phyloP scores from a whole-genome alignment of 2,888 invertebrate genomes.

The Asteroscopus sphinx region DNA sequence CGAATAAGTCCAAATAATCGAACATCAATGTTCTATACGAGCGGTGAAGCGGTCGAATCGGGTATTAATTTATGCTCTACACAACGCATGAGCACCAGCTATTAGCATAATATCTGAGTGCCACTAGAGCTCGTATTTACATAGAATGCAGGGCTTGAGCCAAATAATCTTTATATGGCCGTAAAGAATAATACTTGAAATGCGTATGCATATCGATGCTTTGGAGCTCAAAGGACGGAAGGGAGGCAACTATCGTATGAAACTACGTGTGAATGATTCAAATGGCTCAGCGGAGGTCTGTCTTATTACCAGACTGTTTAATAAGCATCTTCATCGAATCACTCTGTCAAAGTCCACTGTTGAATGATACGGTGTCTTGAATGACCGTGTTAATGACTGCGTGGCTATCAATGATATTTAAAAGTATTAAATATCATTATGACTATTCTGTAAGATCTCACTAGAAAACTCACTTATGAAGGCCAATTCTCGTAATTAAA shows the following conservation, averaged over 20 bases:
- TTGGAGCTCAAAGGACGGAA: too few species aligned
- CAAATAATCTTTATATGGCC: conserved; percentile 54
- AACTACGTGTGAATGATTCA: conserved; percentile 17
- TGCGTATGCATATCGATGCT: conserved; percentile 25
- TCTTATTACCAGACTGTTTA: background rate
- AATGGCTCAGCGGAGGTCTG: background rate
- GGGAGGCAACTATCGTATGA: too few species aligned
- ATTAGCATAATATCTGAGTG: conserved; percentile 46
- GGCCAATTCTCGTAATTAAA: too few species aligned
- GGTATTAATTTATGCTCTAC: conserved; percentile 41
- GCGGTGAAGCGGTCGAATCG: conserved; percentile 4
- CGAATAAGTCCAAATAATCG: conserved; percentile 1
- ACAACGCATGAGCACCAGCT: conserved; percentile 9
- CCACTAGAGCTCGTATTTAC: conserved; percentile 46
- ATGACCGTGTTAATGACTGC: too few species aligned
- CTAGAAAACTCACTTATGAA: too few species aligned
- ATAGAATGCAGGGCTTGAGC: conserved; percentile 60
- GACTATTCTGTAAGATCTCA: too few species aligned
- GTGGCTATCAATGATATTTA: too few species aligned
- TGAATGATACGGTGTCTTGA: too few species aligned
- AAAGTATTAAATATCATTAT: too few species aligned
- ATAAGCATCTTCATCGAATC: background rate
- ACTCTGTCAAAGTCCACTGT: too few species aligned
- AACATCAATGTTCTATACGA: background rate
- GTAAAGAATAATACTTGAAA: conserved; percentile 37